Base-by-base conservation (phyloP, 2,888 invertebrate genomes). In the Geotrupes spiniger region DNA sequence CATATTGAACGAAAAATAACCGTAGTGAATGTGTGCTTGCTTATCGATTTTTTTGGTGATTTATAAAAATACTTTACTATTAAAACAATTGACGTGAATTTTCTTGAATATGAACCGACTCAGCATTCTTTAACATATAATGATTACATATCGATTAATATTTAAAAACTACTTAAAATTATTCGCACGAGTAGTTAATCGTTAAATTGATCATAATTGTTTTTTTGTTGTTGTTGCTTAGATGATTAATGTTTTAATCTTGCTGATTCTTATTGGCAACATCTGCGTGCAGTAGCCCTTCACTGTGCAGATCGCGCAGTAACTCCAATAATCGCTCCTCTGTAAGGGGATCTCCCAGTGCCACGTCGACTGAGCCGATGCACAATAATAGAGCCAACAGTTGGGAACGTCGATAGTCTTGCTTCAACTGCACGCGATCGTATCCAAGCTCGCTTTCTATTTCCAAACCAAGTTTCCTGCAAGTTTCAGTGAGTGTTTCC, bases 291-390 rank as follows among this genome's bases (percentile, higher is more conserved):
- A 88, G 77, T 45, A 89, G 78, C 9, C 87, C 87, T 49, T 87
- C 85, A 10, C 77, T 78, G 66, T 87, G 78, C 26, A 89, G 78
- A 69, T 89, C 89, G 52, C 83, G 78, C 25, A 89, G 79, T 1
- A 88, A 82, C 65, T 87, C 87, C 53, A 89, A 75, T 38, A 89
- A 75, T 41, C 89, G 79, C 59, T 83, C 81, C 66, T 89, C 89
- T 17, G 89, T 88, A 44, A 83, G 77, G 0, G 85, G 82, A 65
- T 88, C 85, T 1, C 88, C 88, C 11, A 89, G 73, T 3, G 89
- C 89, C 39, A 89, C 83, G 65, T 89, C 89, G 4, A 89, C 86
- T 27, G 88, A 88, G 14, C 89, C 89, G 49, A 89, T 87, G 63
- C 89, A 89, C 2, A 89, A 73, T 42, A 89, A 72, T 36, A 89